These are phyloP conservation scores for Lasiurus borealis DNA, from an alignment of 2,113 vertebrate species.

Conservation along the genomic window DNA sequence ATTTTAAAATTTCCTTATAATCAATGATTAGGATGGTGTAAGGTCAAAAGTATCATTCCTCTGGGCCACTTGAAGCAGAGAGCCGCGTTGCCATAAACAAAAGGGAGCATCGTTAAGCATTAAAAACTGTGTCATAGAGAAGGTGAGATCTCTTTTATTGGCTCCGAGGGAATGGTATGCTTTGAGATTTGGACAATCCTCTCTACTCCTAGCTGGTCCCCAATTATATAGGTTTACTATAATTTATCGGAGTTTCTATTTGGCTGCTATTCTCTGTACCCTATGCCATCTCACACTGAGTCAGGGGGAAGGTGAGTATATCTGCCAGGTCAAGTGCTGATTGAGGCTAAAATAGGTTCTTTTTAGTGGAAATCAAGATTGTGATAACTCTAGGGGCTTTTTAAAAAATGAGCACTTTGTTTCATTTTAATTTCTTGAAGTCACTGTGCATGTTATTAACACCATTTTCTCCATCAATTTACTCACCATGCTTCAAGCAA, in stretches of 20 bases:
- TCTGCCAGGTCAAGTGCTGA: not conserved
- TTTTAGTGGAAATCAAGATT: constrained; percentile 1
- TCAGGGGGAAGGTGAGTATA: too few species aligned
- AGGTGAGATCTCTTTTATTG: not conserved
- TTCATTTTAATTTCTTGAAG: constrained; percentile 51
- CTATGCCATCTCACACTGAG: not conserved
- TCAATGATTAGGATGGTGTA: not conserved
- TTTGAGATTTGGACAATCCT: not conserved
- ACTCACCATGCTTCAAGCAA: not conserved
- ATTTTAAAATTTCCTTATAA: not conserved
- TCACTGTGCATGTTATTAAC: not conserved
- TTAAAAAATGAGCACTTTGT: not conserved
- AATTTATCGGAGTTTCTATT: not conserved
- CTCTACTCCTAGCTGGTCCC: not conserved
- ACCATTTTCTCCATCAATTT: not conserved
- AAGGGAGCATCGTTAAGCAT: not conserved
- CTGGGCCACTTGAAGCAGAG: not conserved
- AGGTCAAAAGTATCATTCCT: not conserved
- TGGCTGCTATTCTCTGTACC: not conserved
- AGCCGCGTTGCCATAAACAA: not conserved
- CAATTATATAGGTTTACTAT: not conserved
- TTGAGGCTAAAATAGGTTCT: not conserved
- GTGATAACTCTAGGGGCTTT: not conserved
- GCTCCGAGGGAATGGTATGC: not conserved
- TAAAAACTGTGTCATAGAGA: not conserved